Percentiles rank a stretch among this genome's conserved stretches.
Evolutionary conservation across 2,113 vertebrate species (phyloP).

Genomic region (Tyto alba): DNA sequence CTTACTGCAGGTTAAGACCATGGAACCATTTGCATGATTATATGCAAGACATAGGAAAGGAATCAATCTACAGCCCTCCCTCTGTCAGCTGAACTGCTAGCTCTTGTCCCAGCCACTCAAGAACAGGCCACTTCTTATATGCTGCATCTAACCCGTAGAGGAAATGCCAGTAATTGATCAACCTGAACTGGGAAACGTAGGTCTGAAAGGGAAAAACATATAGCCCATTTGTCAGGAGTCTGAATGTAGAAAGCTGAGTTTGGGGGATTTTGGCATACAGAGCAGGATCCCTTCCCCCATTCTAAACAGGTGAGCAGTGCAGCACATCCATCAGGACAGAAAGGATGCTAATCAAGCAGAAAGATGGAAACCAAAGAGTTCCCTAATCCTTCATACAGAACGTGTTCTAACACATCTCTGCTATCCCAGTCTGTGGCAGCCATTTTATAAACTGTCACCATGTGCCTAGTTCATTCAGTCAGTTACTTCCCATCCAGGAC

Average conservation of each 20-base stretch:
- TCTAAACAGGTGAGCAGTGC: not conserved
- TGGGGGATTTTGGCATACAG: not conserved
- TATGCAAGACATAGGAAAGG: not conserved
- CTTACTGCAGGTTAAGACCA: not conserved
- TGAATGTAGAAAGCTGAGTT: accelerated
- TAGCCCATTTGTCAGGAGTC: not conserved
- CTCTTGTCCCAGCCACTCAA: not conserved
- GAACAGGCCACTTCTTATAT: accelerated
- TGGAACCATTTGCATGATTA: not conserved
- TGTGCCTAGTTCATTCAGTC: not conserved
- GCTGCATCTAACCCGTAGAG: not conserved
- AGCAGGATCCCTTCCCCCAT: not conserved
- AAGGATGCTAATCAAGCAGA: not conserved
- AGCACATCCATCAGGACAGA: not conserved
- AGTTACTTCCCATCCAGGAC: not conserved
- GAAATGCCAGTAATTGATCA: not conserved
- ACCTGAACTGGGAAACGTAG: not conserved
- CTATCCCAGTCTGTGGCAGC: not conserved
- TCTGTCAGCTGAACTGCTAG: not conserved
- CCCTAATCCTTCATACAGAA: not conserved
- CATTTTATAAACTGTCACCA: too few relatives aligned
- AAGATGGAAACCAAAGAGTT: not conserved
- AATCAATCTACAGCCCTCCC: not conserved
- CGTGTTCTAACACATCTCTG: not conserved
- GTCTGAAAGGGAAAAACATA: too few relatives aligned